A percentile compares a stretch with the other conserved stretches of the same genome.
Conservation (phyloP, 2,888 invertebrate species). For the Eulithis testata region DNA sequence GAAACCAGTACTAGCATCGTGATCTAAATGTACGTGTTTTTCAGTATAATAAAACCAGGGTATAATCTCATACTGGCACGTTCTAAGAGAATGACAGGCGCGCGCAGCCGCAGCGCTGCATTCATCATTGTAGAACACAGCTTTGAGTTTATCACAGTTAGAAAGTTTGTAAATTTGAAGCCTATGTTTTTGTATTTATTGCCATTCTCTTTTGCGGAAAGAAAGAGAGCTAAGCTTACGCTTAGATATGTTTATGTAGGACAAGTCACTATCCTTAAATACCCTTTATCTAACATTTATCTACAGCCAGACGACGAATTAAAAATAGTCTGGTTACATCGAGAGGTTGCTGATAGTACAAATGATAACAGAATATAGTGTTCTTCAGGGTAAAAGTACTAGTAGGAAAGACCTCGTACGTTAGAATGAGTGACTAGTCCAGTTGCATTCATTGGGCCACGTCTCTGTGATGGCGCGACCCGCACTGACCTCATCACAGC, state of each 20-base stretch:
- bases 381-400: slow-evolving; percentile 14
- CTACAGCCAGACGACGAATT: slow-evolving; percentile 13
- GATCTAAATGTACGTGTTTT: neutral
- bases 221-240: slow-evolving; percentile 7
- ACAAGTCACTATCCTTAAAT: slow-evolving; percentile 10
- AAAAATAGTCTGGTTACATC: slow-evolving; percentile 23
- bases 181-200: neutral
- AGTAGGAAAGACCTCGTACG: neutral
- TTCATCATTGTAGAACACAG: neutral
- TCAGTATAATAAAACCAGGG: neutral
- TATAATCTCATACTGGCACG: neutral
- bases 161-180: slow-evolving; percentile 7
- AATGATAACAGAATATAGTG: slow-evolving; percentile 14
- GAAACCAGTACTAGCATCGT: neutral
- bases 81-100: neutral
- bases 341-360: slow-evolving; percentile 6
- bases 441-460: slow-evolving; percentile 38
- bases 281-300: slow-evolving; percentile 16
- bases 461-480: slow-evolving; percentile 50
- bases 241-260: slow-evolving; percentile 3
- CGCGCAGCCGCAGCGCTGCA: slow-evolving; percentile 1
- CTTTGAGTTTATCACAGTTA: neutral
- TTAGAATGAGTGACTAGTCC: slow-evolving; percentile 5
- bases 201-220: slow-evolving; percentile 8
- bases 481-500: slow-evolving; percentile 58